phyloP scores from a whole-genome alignment of 1,140 invertebrate genomes.

The Sinonovacula constricta region DNA sequence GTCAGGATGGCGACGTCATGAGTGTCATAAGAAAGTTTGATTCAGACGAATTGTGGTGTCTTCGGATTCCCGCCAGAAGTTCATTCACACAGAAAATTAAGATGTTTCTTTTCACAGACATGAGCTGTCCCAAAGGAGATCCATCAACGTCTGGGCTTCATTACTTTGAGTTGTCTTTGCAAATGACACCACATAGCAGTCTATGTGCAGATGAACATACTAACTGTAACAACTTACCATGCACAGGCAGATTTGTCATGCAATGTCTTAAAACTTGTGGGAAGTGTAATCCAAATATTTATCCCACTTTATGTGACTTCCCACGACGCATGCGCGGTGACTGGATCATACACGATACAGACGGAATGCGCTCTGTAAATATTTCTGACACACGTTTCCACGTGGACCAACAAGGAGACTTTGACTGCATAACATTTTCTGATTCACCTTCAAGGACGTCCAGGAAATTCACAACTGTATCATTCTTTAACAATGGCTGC shows the following conservation, averaged over 20 bases:
- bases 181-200: conserved; percentile 37
- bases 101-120: conserved; percentile 58
- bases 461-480: conserved; percentile 58
- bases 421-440: conserved; percentile 58
- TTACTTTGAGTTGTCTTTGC: conserved; percentile 52
- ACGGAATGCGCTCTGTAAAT: conserved; percentile 33
- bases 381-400: conserved; percentile 50
- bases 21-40: conserved; percentile 51
- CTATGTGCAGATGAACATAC: conserved; percentile 66
- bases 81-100: conserved; percentile 12
- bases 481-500: conserved; percentile 63
- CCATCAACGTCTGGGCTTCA: not conserved
- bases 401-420: conserved; percentile 56
- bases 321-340: conserved; percentile 50
- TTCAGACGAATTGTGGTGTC: conserved; percentile 61
- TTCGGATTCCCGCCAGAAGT: conserved; percentile 51
- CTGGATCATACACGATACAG: conserved; percentile 50
- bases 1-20: conserved; percentile 54
- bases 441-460: conserved; percentile 46
- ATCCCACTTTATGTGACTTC: conserved; percentile 50
- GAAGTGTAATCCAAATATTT: conserved; percentile 50
- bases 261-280: conserved; percentile 62
- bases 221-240: conserved; percentile 55
- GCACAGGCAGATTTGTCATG: conserved; percentile 49
- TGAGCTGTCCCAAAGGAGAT: conserved; percentile 35